phyloP scores from a whole-genome alignment of 1,140 invertebrate species.

The Oncopeltus fasciatus region DNA sequence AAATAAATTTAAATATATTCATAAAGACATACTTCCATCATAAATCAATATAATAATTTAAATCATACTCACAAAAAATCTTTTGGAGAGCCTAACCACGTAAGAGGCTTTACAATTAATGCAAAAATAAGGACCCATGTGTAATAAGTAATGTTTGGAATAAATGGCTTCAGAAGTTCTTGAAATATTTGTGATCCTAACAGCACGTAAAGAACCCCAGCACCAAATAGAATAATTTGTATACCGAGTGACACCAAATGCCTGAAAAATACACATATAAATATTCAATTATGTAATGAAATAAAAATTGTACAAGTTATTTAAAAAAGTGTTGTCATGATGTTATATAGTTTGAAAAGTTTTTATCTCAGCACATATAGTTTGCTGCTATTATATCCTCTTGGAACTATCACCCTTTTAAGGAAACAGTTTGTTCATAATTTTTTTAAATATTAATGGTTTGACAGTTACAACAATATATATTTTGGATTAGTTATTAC shows the following conservation, averaged over 20 bases:
- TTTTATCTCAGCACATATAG: too few species aligned
- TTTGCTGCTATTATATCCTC: too few species aligned
- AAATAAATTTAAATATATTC: too few species aligned
- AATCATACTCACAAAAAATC: constrained; percentile 46
- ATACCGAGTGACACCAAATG: constrained; percentile 36
- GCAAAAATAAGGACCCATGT: constrained; percentile 48
- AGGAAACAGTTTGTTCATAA: too few species aligned
- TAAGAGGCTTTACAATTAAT: constrained; percentile 41
- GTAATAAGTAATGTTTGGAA: constrained; percentile 38
- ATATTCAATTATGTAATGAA: neutral
- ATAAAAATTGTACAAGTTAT: neutral
- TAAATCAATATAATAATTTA: too few species aligned
- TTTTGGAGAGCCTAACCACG: constrained; percentile 55
- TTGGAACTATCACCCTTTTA: too few species aligned
- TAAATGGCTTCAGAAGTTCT: constrained; percentile 35
- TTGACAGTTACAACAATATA: too few species aligned
- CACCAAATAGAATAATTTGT: constrained; percentile 51
- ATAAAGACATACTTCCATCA: too few species aligned
- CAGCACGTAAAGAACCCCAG: constrained; percentile 50
- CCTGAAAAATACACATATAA: constrained; percentile 21
- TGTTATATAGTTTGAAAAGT: too few species aligned
- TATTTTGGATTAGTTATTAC: too few species aligned
- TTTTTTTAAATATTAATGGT: too few species aligned
- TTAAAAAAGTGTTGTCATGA: neutral
- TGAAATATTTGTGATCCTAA: constrained; percentile 47